Base-by-base conservation (phyloP, 1,140 invertebrate species). In the Bombus waltoni region DNA sequence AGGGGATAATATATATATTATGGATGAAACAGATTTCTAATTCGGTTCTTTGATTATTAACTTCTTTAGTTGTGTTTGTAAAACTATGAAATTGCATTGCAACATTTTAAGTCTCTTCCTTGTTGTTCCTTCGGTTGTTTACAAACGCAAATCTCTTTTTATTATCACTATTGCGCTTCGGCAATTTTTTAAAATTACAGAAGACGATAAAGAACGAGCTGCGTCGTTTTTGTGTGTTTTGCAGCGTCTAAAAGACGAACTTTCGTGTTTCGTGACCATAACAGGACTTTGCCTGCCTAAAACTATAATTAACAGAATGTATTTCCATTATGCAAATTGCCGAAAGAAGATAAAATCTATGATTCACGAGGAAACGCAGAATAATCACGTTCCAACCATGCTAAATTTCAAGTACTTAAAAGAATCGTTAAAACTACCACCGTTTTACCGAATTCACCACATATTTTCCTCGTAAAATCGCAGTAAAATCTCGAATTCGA, bases 321-420 rank as follows among this genome's bases (percentile, higher is more conserved):
- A 65, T 66, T 75, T n/a, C 32, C 59, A 75, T 47, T 65, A 65
- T 82, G 40, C 13, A 75, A 66, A 82, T 73, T 57, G 47, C 38
- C 2, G 1, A 28, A n/a, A 28, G 42, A 47, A n/a, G 81, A 82
- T 75, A 47, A 74, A 38, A 75, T 65, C 53, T 75, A 66, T 75
- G 59, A 75, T 66, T 75, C 59, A 66, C 11, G 13, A 8, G 32
- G 13, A 38, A 68, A 47, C 22, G 2, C 2, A 25, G 4, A 6
- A 47, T 6, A 28, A 68, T 47, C 2, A 4, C 42, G 2, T 28
- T 35, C 47, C 47, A 53, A 22, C 5, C 1, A 28, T 15, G 11
- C 3, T 11, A 40, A 42, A n/a, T 32, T 65, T 32, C 3, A 38
- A 68, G 9, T 38, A 3, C 3, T 4, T 40, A 4, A 38, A 68